Evolutionary conservation across 2,113 vertebrate genomes (phyloP).

Genomic region (Labeo rohita): DNA sequence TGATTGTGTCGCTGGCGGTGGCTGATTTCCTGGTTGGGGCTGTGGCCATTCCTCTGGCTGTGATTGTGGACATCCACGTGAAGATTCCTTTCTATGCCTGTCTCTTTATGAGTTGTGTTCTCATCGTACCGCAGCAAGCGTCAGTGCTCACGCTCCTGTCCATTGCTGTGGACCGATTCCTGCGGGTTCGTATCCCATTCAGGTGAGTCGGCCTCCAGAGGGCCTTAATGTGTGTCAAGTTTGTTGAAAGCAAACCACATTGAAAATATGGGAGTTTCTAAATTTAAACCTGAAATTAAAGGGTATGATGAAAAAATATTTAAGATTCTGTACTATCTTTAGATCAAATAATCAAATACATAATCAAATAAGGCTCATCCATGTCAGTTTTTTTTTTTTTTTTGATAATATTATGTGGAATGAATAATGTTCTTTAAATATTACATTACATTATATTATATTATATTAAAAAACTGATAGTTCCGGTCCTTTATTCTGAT

Average conservation of each 20-base stretch:
- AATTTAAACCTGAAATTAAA: too few relatives aligned
- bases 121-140: slow-evolving; percentile 77
- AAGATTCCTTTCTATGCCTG: slow-evolving; percentile 70
- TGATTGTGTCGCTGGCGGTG: slow-evolving; percentile 83
- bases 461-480: too few relatives aligned
- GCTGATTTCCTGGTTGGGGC: slow-evolving; percentile 82
- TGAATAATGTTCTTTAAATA: too few relatives aligned
- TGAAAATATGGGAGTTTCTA: too few relatives aligned
- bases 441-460: too few relatives aligned
- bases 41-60: slow-evolving; percentile 80
- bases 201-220: slow-evolving; percentile 64
- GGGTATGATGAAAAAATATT: too few relatives aligned
- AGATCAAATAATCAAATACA: too few relatives aligned
- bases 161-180: slow-evolving; percentile 85
- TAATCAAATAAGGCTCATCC: too few relatives aligned
- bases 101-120: slow-evolving; percentile 81
- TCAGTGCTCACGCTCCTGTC: slow-evolving; percentile 84
- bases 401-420: too few relatives aligned
- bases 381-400: too few relatives aligned
- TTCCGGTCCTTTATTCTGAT: too few relatives aligned
- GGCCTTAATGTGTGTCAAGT: not conserved
- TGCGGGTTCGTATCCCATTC: slow-evolving; percentile 79
- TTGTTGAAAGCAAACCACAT: not conserved
- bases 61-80: slow-evolving; percentile 75
- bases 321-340: too few relatives aligned